Base-by-base conservation (phyloP, 2,797 vertebrate genomes). In the Atherinosoma microstoma region DNA sequence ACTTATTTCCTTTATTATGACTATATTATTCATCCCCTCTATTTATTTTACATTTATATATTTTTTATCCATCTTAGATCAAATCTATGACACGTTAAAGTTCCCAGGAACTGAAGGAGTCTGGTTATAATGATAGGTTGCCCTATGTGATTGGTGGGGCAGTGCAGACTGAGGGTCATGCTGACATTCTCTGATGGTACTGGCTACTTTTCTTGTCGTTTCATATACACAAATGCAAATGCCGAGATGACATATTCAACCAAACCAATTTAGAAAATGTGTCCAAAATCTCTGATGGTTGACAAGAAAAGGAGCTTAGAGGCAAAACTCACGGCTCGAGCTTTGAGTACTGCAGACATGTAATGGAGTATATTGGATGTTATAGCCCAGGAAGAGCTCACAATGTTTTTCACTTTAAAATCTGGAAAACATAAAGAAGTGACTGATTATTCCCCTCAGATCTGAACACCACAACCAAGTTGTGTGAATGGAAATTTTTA, bases 151-250 rank as follows among this genome's bases (percentile, higher is more conserved):
- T n/a, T 1, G 24, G 38, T 16, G 18, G 4, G 5, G 18, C n/a
- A 56, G 64, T 16, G 3, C 20, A 38, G 35, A 30, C 36, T 38
- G 36, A 38, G 9, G 32, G 68, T 45, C 58, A 69, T 12, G 12
- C n/a, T 3, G n/a, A 63, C 49, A 56, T 62, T 30, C 16, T 56
- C n/a, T 45, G n/a, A 24, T 3, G 1, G 11, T 30, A 16, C 15
- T n/a, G 58, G 51, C 30, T 20, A 12, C 27, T 34, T 54, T 62
- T n/a, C 35, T 54, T 24, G 27, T 54, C 68, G 62, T 63, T 63
- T 63, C 47, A 51, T 60, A 58, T 29, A 10, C n/a, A 64, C 45
- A 64, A 36, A 24, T 60, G 34, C 8, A 38, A 53, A 65, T 53
- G 49, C 61, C 20, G 42, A n/a, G n/a, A 68, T 29, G 59, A 42